Conservation (phyloP, 2,888 invertebrate genomes). For the Chouioia cunea region DNA sequence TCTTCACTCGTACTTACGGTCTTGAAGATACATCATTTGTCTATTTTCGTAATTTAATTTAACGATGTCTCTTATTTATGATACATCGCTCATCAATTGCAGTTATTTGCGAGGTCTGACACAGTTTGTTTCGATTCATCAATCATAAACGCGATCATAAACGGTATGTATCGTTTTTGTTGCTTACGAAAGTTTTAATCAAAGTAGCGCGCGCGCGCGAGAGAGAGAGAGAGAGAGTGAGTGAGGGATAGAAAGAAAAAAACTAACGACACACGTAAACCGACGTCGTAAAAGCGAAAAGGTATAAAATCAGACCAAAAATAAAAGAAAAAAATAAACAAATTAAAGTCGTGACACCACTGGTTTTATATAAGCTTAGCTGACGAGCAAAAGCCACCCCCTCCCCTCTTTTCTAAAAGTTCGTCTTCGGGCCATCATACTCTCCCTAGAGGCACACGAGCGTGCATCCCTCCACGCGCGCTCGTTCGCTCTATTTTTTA, state of each 20-base stretch:
- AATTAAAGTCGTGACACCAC: not conserved
- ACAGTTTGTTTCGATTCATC: too few relatives aligned
- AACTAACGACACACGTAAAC: not conserved
- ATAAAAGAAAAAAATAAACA: slow-evolving; percentile 31
- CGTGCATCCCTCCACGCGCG: slow-evolving; percentile 1
- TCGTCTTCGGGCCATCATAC: slow-evolving; percentile 7
- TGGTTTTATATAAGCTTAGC: slow-evolving; percentile 17
- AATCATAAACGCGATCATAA: too few relatives aligned
- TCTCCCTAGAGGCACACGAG: too few relatives aligned
- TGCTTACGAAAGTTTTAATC: slow-evolving; percentile 6
- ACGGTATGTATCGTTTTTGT: not conserved
- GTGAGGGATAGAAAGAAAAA: not conserved
- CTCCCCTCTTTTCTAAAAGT: slow-evolving; percentile 15
- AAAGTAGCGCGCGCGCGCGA: not conserved
- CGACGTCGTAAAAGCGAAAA: not conserved
- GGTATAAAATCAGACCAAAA: too few relatives aligned
- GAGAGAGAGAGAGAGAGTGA: too few relatives aligned
- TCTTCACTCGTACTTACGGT: too few relatives aligned
- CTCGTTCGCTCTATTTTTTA: slow-evolving; percentile 35
- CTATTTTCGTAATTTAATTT: slow-evolving; percentile 20
- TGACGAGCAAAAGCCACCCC: not conserved
- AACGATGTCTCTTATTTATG: slow-evolving; percentile 3
- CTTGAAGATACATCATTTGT: not conserved
- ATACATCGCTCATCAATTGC: too few relatives aligned
- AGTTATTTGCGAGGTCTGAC: too few relatives aligned